phyloP scores from a whole-genome alignment of 2,797 vertebrate genomes.

The Setipinna tenuifilis region DNA sequence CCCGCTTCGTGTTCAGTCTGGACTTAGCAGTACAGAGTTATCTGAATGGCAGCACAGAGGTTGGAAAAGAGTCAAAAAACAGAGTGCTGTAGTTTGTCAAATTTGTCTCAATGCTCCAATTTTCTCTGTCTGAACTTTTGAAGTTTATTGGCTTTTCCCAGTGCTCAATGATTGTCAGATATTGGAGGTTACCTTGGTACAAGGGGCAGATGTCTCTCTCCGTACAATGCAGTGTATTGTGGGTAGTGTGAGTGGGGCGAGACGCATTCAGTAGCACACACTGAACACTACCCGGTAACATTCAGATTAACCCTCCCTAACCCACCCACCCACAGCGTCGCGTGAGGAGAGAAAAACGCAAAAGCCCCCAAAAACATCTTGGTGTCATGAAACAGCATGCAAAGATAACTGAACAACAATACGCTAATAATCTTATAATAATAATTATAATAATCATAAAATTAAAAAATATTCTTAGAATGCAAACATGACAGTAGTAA shows the following conservation, averaged over 20 bases:
- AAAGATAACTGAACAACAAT: constrained; percentile 83
- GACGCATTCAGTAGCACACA: constrained; percentile 67
- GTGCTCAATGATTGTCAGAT: neutral
- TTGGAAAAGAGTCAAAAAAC: neutral
- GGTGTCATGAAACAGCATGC: constrained; percentile 83
- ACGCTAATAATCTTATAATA: constrained; percentile 80
- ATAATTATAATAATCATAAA: constrained; percentile 79
- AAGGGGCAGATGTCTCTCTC: neutral
- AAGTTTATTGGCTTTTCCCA: neutral
- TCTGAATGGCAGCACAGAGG: neutral
- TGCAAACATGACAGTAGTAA: constrained; percentile 85
- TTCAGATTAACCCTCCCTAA: constrained; percentile 69
- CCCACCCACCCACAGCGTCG: constrained; percentile 61
- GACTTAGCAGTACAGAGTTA: neutral
- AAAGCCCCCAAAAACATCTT: constrained; percentile 76
- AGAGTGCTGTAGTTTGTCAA: neutral
- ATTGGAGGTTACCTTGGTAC: neutral
- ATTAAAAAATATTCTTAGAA: constrained; percentile 85
- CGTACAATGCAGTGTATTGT: constrained; percentile 35
- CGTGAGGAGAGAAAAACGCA: constrained; percentile 77
- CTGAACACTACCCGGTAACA: constrained; percentile 77
- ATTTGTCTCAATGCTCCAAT: neutral
- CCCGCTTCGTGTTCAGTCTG: neutral
- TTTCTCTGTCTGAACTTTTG: neutral
- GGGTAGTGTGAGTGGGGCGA: constrained; percentile 70